Conservation (phyloP, 2,888 invertebrate species). For the Anarsia innoxiella region DNA sequence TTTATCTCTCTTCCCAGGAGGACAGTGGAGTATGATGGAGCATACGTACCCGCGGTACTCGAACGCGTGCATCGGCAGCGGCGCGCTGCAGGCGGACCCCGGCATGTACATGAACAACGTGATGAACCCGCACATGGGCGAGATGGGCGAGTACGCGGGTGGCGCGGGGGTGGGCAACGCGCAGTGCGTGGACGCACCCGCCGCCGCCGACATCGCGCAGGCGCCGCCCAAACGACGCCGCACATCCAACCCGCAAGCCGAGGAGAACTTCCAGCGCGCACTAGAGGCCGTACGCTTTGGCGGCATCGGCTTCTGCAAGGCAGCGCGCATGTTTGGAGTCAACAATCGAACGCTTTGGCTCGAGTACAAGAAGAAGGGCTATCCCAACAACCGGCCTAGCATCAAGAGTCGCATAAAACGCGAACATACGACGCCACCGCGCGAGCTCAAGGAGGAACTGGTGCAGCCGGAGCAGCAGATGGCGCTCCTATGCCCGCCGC, state of each 20-base stretch:
- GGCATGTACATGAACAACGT: conserved; percentile 75
- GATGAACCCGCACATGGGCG: conserved; percentile 54
- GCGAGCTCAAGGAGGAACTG: conserved; percentile 64
- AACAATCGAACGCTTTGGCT: conserved; percentile 90
- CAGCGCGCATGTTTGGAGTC: conserved; percentile 88
- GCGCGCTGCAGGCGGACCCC: conserved; percentile 73
- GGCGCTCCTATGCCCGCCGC: conserved; percentile 78
- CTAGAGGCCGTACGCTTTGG: conserved; percentile 88
- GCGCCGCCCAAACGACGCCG: conserved; percentile 79
- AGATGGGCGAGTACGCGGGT: conserved; percentile 60
- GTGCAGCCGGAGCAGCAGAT: conserved; percentile 50
- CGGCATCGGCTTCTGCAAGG: conserved; percentile 90
- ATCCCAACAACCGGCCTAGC: conserved; percentile 86
- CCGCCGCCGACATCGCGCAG: no score
- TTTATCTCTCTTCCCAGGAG: conserved; percentile 83
- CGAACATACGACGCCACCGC: conserved; percentile 78
- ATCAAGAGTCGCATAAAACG: conserved; percentile 84
- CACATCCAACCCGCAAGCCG: conserved; percentile 85
- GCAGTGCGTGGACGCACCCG: conserved; percentile 28
- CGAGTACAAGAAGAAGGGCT: conserved; percentile 89
- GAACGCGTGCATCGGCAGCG: conserved; percentile 77
- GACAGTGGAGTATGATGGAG: conserved; percentile 91
- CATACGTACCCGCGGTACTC: conserved; percentile 85
- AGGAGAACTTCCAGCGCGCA: conserved; percentile 87
- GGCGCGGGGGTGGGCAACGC: conserved; percentile 39